Conservation (phyloP, 1,140 invertebrate genomes). For the Aethina tumida region DNA sequence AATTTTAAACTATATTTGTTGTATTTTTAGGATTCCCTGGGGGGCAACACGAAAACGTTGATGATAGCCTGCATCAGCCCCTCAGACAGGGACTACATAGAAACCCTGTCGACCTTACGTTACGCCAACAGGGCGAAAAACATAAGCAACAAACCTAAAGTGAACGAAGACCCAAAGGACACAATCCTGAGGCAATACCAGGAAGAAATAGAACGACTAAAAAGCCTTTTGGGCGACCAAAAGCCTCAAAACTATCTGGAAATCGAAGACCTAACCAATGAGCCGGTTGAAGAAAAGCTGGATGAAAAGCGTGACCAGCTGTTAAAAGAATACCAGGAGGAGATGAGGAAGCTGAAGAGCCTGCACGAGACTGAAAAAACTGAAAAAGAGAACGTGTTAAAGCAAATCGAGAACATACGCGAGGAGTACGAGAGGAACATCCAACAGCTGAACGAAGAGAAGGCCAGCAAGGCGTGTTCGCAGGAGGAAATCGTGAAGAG, state of each 20-base stretch:
- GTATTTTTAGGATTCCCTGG: conserved; percentile 73
- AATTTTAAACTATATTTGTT: conserved; percentile 3
- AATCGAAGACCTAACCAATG: conserved; percentile 22
- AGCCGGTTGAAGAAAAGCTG: conserved; percentile 21
- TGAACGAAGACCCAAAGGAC: conserved; percentile 93
- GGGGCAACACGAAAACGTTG: conserved; percentile 87
- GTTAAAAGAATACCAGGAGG: conserved; percentile 36
- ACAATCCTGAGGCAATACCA: conserved; percentile 80
- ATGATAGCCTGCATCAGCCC: conserved; percentile 93
- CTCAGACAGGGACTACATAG: conserved; percentile 81
- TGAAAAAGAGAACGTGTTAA: conserved; percentile 38
- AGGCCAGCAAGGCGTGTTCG: conserved; percentile 22
- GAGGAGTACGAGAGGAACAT: conserved; percentile 36
- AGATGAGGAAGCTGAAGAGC: conserved; percentile 38
- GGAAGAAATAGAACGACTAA: conserved; percentile 70
- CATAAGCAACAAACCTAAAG: conserved; percentile 84
- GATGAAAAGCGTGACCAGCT: conserved; percentile 32
- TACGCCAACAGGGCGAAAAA: conserved; percentile 89
- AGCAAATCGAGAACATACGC: conserved; percentile 38
- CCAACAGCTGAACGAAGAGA: conserved; percentile 27
- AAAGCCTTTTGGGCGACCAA: conserved; percentile 49
- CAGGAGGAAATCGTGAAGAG: conserved; percentile 36
- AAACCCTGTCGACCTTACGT: conserved; percentile 78
- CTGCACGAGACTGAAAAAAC: conserved; percentile 38
- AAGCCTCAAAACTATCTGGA: conserved; percentile 16